Conservation (phyloP, 2,888 invertebrate genomes). For the Eretmocerus hayati region DNA sequence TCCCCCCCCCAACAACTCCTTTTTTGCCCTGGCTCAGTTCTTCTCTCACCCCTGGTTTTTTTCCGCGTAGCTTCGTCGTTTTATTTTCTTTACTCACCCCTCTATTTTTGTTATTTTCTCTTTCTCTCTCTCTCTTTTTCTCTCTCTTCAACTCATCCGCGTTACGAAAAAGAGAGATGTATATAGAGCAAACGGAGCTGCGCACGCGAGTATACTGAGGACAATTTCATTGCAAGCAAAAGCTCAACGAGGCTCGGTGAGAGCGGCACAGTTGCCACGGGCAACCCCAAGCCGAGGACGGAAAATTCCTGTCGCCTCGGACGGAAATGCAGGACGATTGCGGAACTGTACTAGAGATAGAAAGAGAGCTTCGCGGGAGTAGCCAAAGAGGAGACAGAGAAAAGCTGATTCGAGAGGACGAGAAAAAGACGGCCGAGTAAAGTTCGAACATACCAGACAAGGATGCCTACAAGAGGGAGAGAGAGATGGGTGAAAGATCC, state of each 20-base stretch:
- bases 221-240: conserved; percentile 40
- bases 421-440: conserved; percentile 9
- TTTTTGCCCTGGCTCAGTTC: neutral
- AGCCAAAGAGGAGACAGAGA: conserved; percentile 9
- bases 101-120: conserved; percentile 11
- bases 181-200: too few species aligned
- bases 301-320: conserved; percentile 38
- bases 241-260: conserved; percentile 28
- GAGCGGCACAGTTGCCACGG: conserved; percentile 42
- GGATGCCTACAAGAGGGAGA: neutral
- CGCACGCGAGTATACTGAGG: conserved; percentile 22
- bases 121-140: conserved; percentile 11
- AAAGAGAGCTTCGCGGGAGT: too few species aligned
- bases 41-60: conserved; percentile 1
- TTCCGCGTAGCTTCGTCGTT: conserved; percentile 1
- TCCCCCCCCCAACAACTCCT: too few species aligned
- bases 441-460: conserved; percentile 6
- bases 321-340: conserved; percentile 28
- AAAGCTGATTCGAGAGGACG: conserved; percentile 7
- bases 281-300: conserved; percentile 36
- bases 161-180: too few species aligned
- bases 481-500: conserved; percentile 9
- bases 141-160: conserved; percentile 6
- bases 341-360: too few species aligned
- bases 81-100: conserved; percentile 15